Conservation (phyloP, 2,113 vertebrate species). For the Colius striatus region DNA sequence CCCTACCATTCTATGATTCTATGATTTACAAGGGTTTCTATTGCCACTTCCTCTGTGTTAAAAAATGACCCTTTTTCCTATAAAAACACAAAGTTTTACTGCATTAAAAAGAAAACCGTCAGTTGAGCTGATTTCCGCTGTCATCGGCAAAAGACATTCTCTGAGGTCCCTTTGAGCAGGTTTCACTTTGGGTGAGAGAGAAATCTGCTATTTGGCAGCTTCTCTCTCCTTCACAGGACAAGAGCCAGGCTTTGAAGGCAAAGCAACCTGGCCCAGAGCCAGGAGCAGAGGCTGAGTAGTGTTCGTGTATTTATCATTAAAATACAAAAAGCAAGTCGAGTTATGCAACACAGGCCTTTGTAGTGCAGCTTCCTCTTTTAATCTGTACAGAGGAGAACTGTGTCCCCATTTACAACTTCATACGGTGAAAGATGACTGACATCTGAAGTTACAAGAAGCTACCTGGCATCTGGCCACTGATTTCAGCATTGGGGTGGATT, state of each 20-base stretch:
- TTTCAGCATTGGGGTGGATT: not conserved
- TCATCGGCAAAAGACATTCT: not conserved
- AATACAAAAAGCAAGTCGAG: slow-evolving; percentile 12
- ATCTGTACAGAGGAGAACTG: not conserved
- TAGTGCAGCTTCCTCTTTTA: slow-evolving; percentile 31
- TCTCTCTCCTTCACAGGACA: not conserved
- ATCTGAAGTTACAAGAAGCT: not conserved
- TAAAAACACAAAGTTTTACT: not conserved
- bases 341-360: not conserved
- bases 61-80: not conserved
- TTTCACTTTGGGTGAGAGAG: slow-evolving; percentile 2
- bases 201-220: not conserved
- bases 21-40: not conserved
- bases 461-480: not conserved
- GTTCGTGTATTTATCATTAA: slow-evolving; percentile 43
- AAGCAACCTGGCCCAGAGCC: not conserved
- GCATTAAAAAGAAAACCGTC: not conserved
- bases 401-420: not conserved
- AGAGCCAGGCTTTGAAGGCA: slow-evolving; percentile 5
- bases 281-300: slow-evolving; percentile 2
- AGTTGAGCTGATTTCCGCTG: not conserved
- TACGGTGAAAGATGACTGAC: not conserved
- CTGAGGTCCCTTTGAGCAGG: not conserved
- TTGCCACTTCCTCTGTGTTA: not conserved
- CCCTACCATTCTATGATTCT: too few species aligned